phyloP scores from a whole-genome alignment of 2,797 vertebrate genomes.

The Loris lydekkerianus region DNA sequence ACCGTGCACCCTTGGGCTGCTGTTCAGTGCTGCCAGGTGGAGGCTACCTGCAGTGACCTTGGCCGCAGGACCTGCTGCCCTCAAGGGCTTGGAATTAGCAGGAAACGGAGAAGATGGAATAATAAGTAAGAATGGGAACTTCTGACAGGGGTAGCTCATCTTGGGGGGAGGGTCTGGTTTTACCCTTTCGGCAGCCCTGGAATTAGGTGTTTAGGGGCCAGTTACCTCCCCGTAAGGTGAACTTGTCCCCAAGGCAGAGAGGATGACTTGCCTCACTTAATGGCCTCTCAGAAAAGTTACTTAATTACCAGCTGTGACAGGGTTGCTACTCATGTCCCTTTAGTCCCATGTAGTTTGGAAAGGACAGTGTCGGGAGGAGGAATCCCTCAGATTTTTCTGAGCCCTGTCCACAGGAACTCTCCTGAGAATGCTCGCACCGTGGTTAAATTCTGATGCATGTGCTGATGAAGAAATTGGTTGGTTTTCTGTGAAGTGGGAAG shows the following conservation, averaged over 20 bases:
- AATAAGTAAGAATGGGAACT: no score
- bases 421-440: rapidly evolving
- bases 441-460: rapidly evolving
- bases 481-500: neutral
- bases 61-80: rapidly evolving
- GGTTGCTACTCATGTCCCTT: neutral
- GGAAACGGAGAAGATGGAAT: neutral
- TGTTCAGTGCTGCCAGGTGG: rapidly evolving
- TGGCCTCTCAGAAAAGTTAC: no score
- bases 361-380: neutral
- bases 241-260: rapidly evolving
- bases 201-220: neutral
- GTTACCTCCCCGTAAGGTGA: neutral
- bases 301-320: rapidly evolving
- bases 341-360: neutral
- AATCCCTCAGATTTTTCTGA: neutral
- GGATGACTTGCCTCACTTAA: neutral
- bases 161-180: neutral
- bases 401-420: rapidly evolving
- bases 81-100: neutral
- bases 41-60: neutral
- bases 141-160: rapidly evolving
- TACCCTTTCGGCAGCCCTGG: neutral
- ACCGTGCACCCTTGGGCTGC: neutral
- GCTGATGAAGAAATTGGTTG: rapidly evolving